phyloP scores from a whole-genome alignment of 1,140 invertebrate genomes.

The Nylanderia fulva region DNA sequence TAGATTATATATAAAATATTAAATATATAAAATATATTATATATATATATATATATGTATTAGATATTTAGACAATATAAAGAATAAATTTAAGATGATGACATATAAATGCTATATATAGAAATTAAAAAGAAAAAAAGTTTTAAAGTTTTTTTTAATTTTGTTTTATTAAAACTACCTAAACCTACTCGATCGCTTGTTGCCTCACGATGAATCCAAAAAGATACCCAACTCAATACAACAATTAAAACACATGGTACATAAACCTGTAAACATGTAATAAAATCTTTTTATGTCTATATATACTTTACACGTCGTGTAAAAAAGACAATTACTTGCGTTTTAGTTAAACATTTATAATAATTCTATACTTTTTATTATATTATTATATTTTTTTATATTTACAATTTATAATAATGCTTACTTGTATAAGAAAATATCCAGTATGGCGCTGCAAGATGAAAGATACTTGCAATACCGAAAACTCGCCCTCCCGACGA shows the following conservation, averaged over 20 bases:
- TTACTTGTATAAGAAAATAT: slow-evolving; percentile 95
- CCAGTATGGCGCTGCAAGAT: slow-evolving; percentile 96
- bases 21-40: too few species aligned
- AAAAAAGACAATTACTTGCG: not conserved
- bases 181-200: slow-evolving; percentile 92
- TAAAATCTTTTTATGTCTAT: not conserved
- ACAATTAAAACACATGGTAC: slow-evolving; percentile 98
- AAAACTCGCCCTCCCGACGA: slow-evolving; percentile 94
- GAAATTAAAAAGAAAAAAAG: not conserved
- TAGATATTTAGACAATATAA: too few species aligned
- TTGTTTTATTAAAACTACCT: slow-evolving; percentile 83
- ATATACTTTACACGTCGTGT: not conserved
- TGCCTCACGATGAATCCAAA: slow-evolving; percentile 98
- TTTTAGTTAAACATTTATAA: not conserved
- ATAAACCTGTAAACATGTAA: slow-evolving; percentile 89
- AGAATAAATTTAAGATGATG: too few species aligned
- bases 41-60: too few species aligned
- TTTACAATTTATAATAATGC: not conserved
- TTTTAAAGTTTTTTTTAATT: not conserved
- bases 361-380: too few species aligned
- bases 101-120: too few species aligned
- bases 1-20: not conserved
- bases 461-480: slow-evolving; percentile 96
- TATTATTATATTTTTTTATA: too few species aligned
- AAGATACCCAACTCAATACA: slow-evolving; percentile 98